Base-by-base conservation (phyloP, 2,797 vertebrate species). In the Gymnocypris eckloni region DNA sequence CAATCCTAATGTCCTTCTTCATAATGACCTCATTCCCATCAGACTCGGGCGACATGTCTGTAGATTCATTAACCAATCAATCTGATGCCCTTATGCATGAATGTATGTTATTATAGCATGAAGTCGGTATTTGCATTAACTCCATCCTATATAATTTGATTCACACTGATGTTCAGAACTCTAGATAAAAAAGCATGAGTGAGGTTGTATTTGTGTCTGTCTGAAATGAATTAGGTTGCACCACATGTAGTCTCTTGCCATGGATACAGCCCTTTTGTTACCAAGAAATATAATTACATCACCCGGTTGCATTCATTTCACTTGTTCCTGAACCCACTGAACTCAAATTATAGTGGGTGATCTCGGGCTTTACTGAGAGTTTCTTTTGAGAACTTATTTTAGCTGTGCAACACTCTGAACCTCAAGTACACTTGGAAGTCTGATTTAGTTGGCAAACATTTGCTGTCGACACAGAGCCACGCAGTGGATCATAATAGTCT, bases 251-350 rank as follows among this genome's bases (percentile, higher is more conserved):
- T 79, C 64, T 83, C 56, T 59, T n/a, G 50, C 83, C 79, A 86
- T 88, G 84, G 86, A 79, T 69, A 89, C 79, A 8, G 33, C 75
- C 48, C 75, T 39, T 81, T 81, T 81, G 61, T 81, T 52, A 37
- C 4, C 25, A 22, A 73, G 41, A 86, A 86, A 80, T 82, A 72
- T 79, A 33, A 56, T 89, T 88, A 48, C 77, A 85, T 87, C 87
- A 86, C 82, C 59, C n/a, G 54, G 78, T 84, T 83, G 79, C 86
- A 66, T 84, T 84, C 70, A 28, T 43, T 82, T 20, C 43, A 48
- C 54, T 82, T 25, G 64, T 56, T 52, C 43, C 61, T 69, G 79
- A 81, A 81, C 79, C 28, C 79, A 33, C 64, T 85, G 45, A 77
- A 79, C 83, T 41, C 67, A 39, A 15, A 41, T 25, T 22, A 9